A percentile compares a stretch with the other conserved stretches of the same genome.
Evolutionary conservation across 1,140 invertebrate genomes (phyloP).

Genomic region (Gonioctena quinquepunctata): DNA sequence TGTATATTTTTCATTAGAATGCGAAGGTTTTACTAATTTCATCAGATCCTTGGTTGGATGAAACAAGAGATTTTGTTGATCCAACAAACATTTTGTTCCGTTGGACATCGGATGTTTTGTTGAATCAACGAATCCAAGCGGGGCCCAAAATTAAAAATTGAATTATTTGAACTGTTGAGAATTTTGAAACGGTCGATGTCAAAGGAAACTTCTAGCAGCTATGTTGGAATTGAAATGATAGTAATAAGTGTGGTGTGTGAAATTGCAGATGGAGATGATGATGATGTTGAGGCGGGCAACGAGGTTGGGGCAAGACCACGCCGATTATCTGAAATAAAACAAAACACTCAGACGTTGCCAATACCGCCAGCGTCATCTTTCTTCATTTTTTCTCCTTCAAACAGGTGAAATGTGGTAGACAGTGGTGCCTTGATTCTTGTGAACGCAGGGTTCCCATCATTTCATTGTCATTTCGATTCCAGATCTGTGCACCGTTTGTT

Average conservation of each 20-base stretch:
- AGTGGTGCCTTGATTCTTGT: conserved; percentile 44
- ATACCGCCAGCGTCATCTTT: conserved; percentile 94
- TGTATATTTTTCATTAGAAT: too few species aligned
- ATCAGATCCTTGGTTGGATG: too few species aligned
- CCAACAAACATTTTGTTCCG: too few species aligned
- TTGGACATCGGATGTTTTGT: too few species aligned
- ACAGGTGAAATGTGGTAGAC: conserved; percentile 71
- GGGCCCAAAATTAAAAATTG: too few species aligned
- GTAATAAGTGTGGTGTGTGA: conserved; percentile 50
- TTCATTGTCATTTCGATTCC: background rate
- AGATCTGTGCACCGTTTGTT: background rate
- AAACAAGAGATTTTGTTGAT: too few species aligned
- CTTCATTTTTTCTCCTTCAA: conserved; percentile 94
- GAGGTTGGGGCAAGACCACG: conserved; percentile 79
- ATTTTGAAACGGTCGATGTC: too few species aligned
- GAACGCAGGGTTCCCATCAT: conserved; percentile 20
- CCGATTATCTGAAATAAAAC: conserved; percentile 89
- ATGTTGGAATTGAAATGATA: conserved; percentile 48
- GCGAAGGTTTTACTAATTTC: too few species aligned
- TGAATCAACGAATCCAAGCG: too few species aligned
- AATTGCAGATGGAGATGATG: conserved; percentile 59
- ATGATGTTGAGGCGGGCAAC: conserved; percentile 60
- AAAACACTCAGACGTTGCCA: conserved; percentile 82
- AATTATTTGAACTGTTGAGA: too few species aligned
- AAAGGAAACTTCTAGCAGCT: conserved; percentile 47